These are phyloP conservation scores for Galerucella calmariensis DNA, from an alignment of 2,888 invertebrate species.

Conservation along the genomic window DNA sequence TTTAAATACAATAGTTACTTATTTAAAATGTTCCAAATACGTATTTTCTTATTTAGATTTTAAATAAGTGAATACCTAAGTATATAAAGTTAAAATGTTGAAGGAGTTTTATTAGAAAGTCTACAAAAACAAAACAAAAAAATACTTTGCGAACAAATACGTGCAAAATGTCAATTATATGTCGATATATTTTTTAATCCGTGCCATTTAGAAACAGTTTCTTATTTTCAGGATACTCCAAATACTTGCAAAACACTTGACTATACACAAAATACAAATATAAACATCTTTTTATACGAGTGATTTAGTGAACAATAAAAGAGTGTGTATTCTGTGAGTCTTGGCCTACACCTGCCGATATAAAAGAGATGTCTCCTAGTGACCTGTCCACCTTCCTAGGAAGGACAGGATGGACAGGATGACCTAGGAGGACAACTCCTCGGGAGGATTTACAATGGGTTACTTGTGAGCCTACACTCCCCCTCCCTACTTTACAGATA, in stretches of 20 bases:
- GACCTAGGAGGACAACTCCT: too few relatives aligned
- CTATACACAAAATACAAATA: neutral
- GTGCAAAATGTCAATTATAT: slow-evolving; percentile 30
- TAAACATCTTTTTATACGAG: too few relatives aligned
- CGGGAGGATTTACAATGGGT: too few relatives aligned
- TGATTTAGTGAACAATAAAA: too few relatives aligned
- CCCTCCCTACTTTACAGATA: too few relatives aligned
- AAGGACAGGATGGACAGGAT: too few relatives aligned
- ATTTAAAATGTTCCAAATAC: slow-evolving; percentile 33
- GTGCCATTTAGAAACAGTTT: slow-evolving; percentile 32
- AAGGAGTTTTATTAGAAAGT: neutral
- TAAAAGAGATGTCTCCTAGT: too few relatives aligned
- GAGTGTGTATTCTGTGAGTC: too few relatives aligned
- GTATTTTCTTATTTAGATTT: slow-evolving; percentile 26
- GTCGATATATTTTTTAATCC: slow-evolving; percentile 27
- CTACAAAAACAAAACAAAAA: slow-evolving; percentile 7
- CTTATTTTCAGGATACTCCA: slow-evolving; percentile 20
- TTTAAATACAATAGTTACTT: slow-evolving; percentile 30
- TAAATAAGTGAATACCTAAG: neutral
- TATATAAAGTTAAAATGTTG: slow-evolving; percentile 3
- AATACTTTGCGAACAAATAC: slow-evolving; percentile 27
- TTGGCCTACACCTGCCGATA: too few relatives aligned
- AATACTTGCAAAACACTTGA: slow-evolving; percentile 8
- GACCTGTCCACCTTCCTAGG: too few relatives aligned
- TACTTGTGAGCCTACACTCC: too few relatives aligned